Base-by-base conservation (phyloP, 2,888 invertebrate species). In the Synanthedon andrenaeformis region DNA sequence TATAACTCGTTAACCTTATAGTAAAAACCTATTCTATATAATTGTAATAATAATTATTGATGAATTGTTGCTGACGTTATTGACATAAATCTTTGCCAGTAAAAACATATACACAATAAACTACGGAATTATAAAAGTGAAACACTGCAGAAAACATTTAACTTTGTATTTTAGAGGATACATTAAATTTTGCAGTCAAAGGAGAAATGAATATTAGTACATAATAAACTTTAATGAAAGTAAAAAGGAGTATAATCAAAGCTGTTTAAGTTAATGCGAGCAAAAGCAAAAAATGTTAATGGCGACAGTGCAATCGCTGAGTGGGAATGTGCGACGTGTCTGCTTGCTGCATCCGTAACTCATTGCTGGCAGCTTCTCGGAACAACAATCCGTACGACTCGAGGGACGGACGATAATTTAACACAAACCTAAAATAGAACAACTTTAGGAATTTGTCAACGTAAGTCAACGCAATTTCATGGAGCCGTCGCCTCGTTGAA, bases 301-400 rank as follows among this genome's bases (percentile, higher is more conserved):
- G 60, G 57, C 64, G 63, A 65, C 65, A 62, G 58, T 62, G 65
- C 68, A 67, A 66, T 69, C 51, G 52, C 66, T 57, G 58, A 63
- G 61, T 57, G 64, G 64, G 72, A 72, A 72, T 73, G 72, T 62
- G 60, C 62, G 62, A 64, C 64, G 61, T 59, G 64, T 62, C 61
- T 61, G 57, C 57, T 60, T 61, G 57, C 57, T 60, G 54, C 51
- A 54, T 57, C 59, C 65, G 63, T 69, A 68, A 67, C 62, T 65
- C 69, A 70, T 69, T 67, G 55, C 54, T 62, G 62, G 65, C 62
- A 55, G 61, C 67, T 77, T 79, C 79, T 71, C 62, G 65, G 79
- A 78, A 79, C 72, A 66, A 19, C 62, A 69, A 66, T 62, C 65
- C 63, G 68, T 55, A 65, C 77, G 78, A 76, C 63, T 76, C 79